These are phyloP conservation scores for Palythoa grandiflora DNA, from an alignment of 92 coral and sea anemone species.

Conservation along the genomic window DNA sequence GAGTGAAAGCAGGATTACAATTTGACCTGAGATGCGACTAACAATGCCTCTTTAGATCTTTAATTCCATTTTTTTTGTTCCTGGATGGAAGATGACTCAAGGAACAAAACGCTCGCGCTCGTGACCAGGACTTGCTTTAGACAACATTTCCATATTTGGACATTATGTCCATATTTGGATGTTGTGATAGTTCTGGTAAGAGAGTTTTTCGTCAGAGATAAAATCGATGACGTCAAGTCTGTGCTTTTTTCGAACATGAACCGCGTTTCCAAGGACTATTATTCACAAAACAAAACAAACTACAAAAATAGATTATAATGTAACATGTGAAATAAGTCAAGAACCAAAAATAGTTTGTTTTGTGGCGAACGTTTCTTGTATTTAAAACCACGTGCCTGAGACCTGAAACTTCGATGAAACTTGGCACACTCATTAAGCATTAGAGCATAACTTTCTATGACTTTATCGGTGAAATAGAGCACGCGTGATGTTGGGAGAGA, in stretches of 20 bases:
- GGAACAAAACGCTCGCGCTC: slow-evolving; percentile 24
- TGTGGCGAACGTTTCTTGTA: background rate
- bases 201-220: slow-evolving; percentile 23
- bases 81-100: slow-evolving; percentile 12
- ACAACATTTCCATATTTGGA: slow-evolving; percentile 16
- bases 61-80: background rate
- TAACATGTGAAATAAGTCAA: background rate
- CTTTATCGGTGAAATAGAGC: too few species aligned
- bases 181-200: background rate
- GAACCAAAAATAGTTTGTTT: background rate
- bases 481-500: too few species aligned
- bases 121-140: slow-evolving; percentile 35
- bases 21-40: background rate
- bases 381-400: background rate
- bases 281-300: background rate
- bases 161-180: slow-evolving; percentile 21
- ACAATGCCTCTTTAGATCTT: slow-evolving; percentile 2
- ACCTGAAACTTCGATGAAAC: too few species aligned
- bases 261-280: background rate
- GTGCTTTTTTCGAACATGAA: background rate
- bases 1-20: background rate
- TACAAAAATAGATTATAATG: background rate
- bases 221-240: background rate
- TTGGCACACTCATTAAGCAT: too few species aligned
- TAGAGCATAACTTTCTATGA: too few species aligned